Evolutionary conservation across 23 tunicate species (phyloP), one percentile per base, ranked within the genome.

Genomic region (Halocynthia aurantium): DNA sequence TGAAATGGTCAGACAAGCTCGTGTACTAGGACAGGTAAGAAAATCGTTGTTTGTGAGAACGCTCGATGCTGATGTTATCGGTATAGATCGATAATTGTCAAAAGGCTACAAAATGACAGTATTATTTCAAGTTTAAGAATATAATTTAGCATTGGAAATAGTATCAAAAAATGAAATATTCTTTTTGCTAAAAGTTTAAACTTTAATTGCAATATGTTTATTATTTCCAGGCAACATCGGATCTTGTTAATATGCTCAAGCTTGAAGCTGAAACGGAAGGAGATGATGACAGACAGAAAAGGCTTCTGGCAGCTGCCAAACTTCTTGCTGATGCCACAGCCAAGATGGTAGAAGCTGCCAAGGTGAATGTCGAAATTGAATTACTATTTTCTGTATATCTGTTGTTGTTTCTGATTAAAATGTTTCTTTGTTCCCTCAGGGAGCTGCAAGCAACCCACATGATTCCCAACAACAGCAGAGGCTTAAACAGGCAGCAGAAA

Each of bases 301-400:
- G 76, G 64, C 55, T 96, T 57, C 93, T 89, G 20, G 88, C 86
- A 22, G 95, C 99, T 13, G 99, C 88, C 10, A 89, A 87, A 64
- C 75, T 85, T 8, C 83, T 96, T 51, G 95, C 95, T 60, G 93
- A 96, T 75, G 99, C 99, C 40, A 95, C 99, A 8, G 91, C 93
- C 0, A 82, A 85, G 61, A 91, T 96, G 92, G 99, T 96, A 13
- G 99, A 89, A 89, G 99, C 99, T 40, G 99, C 99, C 8, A 96
- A 89, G 88, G 96, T 85, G 50, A 51, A 22, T 15, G 10, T 78
- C 17, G 0, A 11, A 31, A 40, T 40, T 13, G 4, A 0, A 40
- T 57, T 5, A 50, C 76, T 40, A 31, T 12, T 72, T 40, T 6
- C 58, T 40, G 71, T 77, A 10, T 1, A n/a, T 15, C 22, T 68